Base-by-base conservation (phyloP, 2,888 invertebrate species). In the Mesorhabditis spiculigera region DNA sequence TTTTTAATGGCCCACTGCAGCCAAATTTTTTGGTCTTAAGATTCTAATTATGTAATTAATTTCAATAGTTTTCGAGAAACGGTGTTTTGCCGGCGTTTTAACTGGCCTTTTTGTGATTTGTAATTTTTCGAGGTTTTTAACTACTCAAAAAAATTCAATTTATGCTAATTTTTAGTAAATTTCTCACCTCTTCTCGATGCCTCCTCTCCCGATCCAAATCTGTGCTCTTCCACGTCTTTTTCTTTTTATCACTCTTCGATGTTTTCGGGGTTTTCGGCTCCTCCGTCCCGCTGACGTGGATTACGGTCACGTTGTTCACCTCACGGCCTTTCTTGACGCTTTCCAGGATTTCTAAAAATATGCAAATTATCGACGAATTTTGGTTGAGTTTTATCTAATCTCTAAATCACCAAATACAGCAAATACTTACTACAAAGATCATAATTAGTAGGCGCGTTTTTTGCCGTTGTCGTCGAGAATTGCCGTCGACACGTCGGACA, bases 371-470 rank as follows among this genome's bases (percentile, higher is more conserved):
- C n/a, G n/a, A n/a, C n/a, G n/a, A n/a, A n/a, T n/a, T n/a, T n/a
- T n/a, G n/a, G n/a, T n/a, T n/a, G n/a, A n/a, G n/a, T n/a, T n/a
- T n/a, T n/a, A n/a, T n/a, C n/a, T n/a, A n/a, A n/a, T n/a, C n/a
- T n/a, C n/a, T n/a, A n/a, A n/a, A n/a, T n/a, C n/a, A n/a, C n/a
- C n/a, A n/a, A n/a, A n/a, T n/a, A n/a, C n/a, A n/a, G n/a, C n/a
- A n/a, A n/a, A n/a, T n/a, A n/a, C n/a, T n/a, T n/a, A n/a, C 83
- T 80, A 79, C 82, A 82, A 41, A 83, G 75, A 71, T 80, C 82
- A 68, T 78, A 81, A 68, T 83, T 82, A 16, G 81, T 82, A 4
- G 83, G 82, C 0, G 83, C 83, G 43, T 75, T 71, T 58, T 80
- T 72, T 4, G 82, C 82, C 5, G 73, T 72, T 4, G 71, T 68